Base-by-base conservation (phyloP, 2,888 invertebrate species). In the Chaitophorus viminalis region DNA sequence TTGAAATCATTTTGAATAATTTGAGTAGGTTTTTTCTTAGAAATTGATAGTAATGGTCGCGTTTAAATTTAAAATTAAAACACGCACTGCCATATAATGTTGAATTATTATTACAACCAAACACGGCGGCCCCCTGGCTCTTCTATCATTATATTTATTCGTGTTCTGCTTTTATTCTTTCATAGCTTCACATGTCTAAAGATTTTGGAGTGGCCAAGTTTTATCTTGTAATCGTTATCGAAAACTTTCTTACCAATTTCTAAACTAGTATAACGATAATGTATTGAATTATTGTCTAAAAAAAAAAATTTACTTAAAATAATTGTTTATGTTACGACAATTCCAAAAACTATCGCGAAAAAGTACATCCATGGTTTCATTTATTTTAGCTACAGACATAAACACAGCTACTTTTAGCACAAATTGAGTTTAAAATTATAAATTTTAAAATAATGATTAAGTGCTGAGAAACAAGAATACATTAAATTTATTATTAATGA, bases 281-380 rank as follows among this genome's bases (percentile, higher is more conserved):
- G 25, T 31, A n/a, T 65, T 60, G n/a, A 60, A 36, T 79, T 79
- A 33, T 60, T 18, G 60, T 17, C 31, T 60, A 65, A 79, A 79
- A 79, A 33, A 60, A 25, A 1, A 65, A 60, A 17, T 72, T 18
- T 6, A 60, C 18, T 65, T 36, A 14, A 25, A 33, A 79, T 79
- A 79, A 79, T 79, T 79, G 36, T 79, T 79, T 79, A n/a, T 60
- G 60, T 79, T 65, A 79, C n/a, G 79, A 79, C 18, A 36, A 78
- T 78, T 54, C 25, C n/a, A 11, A 79, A n/a, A 79, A 36, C 60
- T 36, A 36, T 65, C 4, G 65, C 33, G 33, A 5, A 78, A 78
- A 21, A 33, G n/a, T 60, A 11, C 21, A 54, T 14, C 21, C 65
- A n/a, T 65, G 60, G 54, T 79, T 65, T 25, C 33, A 36, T 79